A percentile compares a stretch with the other conserved stretches of the same genome.
Evolutionary conservation across 2,888 invertebrate species (phyloP).

Genomic region (Bugulina stolonifera): DNA sequence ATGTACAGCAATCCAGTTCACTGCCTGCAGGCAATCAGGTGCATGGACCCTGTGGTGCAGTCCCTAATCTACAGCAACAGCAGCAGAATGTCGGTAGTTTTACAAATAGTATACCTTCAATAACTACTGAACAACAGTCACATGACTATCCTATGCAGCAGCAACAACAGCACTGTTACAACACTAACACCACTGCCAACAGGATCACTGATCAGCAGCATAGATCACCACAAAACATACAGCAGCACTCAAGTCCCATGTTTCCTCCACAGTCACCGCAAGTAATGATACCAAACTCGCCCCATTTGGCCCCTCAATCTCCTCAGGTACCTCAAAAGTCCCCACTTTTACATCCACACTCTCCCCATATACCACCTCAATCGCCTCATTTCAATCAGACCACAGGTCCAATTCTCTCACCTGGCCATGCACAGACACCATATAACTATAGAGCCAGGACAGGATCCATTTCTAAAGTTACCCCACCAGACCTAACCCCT

Average conservation of each 20-base stretch:
- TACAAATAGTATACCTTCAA: neutral
- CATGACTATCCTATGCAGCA: neutral
- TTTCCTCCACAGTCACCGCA: conserved; percentile 21
- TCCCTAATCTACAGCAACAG: neutral
- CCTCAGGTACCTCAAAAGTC: conserved; percentile 21
- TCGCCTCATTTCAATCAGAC: conserved; percentile 15
- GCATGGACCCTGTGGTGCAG: neutral
- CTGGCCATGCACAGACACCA: neutral
- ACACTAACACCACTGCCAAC: neutral
- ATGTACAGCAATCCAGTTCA: neutral
- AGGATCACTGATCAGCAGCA: neutral
- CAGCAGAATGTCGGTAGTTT: neutral
- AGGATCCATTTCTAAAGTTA: conserved; percentile 2
- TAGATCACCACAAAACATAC: conserved; percentile 1
- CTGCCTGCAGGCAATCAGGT: neutral
- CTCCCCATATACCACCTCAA: conserved; percentile 6
- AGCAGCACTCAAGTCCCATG: conserved; percentile 11
- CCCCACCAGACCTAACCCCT: conserved; percentile 3
- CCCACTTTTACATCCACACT: conserved; percentile 1
- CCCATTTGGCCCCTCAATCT: conserved; percentile 12
- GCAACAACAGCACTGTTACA: neutral
- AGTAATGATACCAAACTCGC: conserved; percentile 15
- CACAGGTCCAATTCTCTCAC: neutral
- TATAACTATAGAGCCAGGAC: neutral
- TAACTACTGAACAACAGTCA: neutral